A percentile compares a stretch with the other conserved stretches of the same genome.
phyloP scores from a whole-genome alignment of 2,113 vertebrate species.

The Calyptommatus sinebrachiatus region DNA sequence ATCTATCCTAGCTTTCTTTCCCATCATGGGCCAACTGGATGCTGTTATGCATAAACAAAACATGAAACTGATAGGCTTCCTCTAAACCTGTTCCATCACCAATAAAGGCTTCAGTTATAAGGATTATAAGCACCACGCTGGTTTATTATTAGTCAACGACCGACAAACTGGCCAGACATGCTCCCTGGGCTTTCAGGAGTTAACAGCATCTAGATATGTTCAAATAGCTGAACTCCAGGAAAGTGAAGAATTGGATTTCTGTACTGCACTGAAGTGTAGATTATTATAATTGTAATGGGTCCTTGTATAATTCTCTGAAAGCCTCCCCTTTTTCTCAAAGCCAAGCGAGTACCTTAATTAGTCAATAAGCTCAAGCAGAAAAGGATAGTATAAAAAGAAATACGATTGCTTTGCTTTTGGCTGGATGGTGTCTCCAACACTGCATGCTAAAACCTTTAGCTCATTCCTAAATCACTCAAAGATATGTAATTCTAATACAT shows the following conservation, averaged over 20 bases:
- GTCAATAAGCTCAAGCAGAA: neutral
- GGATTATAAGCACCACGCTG: neutral
- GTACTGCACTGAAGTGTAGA: neutral
- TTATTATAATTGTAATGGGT: neutral
- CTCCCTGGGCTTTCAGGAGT: neutral
- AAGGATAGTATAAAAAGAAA: conserved; percentile 12
- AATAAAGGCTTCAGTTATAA: neutral
- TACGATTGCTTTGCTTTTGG: conserved; percentile 9
- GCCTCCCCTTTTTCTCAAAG: conserved; percentile 17
- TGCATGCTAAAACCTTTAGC: neutral
- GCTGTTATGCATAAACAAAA: neutral
- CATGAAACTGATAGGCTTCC: neutral
- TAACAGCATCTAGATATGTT: neutral
- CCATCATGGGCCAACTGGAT: neutral
- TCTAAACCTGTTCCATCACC: neutral
- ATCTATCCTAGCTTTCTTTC: neutral
- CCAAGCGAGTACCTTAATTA: conserved; percentile 34
- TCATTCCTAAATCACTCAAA: neutral
- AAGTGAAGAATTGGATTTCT: neutral
- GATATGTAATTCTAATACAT: neutral
- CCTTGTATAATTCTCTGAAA: conserved; percentile 30
- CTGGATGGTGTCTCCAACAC: neutral
- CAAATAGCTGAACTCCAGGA: neutral
- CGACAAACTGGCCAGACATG: neutral
- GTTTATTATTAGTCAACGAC: neutral